A percentile compares a stretch with the other conserved stretches of the same genome.
These are phyloP conservation scores for Myotis findleyi DNA, from an alignment of 2,797 vertebrate species.

Conservation along the genomic window DNA sequence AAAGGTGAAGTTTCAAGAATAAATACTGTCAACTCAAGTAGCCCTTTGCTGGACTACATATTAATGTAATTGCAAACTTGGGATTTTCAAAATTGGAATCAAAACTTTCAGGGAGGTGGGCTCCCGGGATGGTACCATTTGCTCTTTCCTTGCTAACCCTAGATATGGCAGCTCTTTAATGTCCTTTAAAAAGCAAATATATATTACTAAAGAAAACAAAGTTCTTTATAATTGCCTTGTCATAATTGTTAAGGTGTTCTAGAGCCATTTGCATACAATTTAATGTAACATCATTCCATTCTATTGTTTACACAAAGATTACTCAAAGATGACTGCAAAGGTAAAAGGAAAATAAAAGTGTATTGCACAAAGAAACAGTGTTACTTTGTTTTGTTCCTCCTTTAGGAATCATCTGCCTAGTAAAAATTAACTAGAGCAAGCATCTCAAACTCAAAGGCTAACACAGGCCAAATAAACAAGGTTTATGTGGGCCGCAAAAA, in stretches of 20 bases:
- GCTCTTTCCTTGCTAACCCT: conserved; percentile 88
- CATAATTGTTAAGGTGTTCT: conserved; percentile 89
- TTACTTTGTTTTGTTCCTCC: conserved; percentile 62
- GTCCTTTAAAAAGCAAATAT: conserved; percentile 89
- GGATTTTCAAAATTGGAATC: conserved; percentile 82
- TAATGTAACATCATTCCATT: conserved; percentile 90
- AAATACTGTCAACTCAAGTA: conserved; percentile 82
- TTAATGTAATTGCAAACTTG: conserved; percentile 83
- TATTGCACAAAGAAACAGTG: conserved; percentile 84
- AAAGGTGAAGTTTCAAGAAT: conserved; percentile 79
- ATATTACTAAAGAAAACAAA: conserved; percentile 88
- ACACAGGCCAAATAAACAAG: too few relatives aligned
- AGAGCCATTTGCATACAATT: conserved; percentile 88
- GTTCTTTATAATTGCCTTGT: conserved; percentile 92
- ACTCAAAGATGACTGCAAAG: conserved; percentile 89
- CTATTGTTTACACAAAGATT: conserved; percentile 90
- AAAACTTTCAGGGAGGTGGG: conserved; percentile 65
- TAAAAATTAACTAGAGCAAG: neutral
- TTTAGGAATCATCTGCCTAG: neutral
- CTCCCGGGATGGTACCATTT: conserved; percentile 83
- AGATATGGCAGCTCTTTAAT: conserved; percentile 89
- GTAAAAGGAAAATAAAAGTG: conserved; percentile 89
- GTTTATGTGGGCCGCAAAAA: too few relatives aligned
- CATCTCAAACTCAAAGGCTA: too few relatives aligned
- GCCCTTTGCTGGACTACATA: conserved; percentile 82